These are phyloP conservation scores for Rhodeus uyekii DNA, from an alignment of 2,797 vertebrate species.

Conservation along the genomic window DNA sequence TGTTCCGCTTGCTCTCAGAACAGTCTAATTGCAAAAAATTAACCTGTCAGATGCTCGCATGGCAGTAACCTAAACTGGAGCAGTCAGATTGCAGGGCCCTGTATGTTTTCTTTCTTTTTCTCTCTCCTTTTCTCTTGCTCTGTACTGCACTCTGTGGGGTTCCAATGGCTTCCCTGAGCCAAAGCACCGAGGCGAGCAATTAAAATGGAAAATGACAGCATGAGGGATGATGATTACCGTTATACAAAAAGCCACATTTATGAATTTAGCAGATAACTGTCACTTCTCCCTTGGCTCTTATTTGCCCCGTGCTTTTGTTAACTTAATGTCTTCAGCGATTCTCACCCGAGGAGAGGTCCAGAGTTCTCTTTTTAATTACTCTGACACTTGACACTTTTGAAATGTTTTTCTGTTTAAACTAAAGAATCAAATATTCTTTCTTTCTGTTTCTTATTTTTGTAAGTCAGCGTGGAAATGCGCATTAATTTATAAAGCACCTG, in stretches of 20 bases:
- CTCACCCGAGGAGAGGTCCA: conserved; percentile 78
- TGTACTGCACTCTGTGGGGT: conserved; percentile 86
- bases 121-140: conserved; percentile 57
- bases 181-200: conserved; percentile 89
- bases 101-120: conserved; percentile 50
- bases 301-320: conserved; percentile 83
- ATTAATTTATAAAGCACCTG: conserved; percentile 23
- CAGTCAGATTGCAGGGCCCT: conserved; percentile 68
- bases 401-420: conserved; percentile 74
- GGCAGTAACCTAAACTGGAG: conserved; percentile 85
- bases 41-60: conserved; percentile 87
- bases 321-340: conserved; percentile 80
- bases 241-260: conserved; percentile 90
- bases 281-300: conserved; percentile 78
- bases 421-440: conserved; percentile 48
- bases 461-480: conserved; percentile 16
- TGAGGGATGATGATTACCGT: conserved; percentile 93
- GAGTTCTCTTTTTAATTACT: conserved; percentile 79
- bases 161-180: conserved; percentile 85
- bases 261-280: conserved; percentile 91
- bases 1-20: conserved; percentile 82
- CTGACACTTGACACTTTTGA: conserved; percentile 71
- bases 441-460: conserved; percentile 15
- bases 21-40: conserved; percentile 88
- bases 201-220: conserved; percentile 92